These are phyloP conservation scores for Arctia plantaginis DNA, from an alignment of 2,888 invertebrate species.

Conservation along the genomic window DNA sequence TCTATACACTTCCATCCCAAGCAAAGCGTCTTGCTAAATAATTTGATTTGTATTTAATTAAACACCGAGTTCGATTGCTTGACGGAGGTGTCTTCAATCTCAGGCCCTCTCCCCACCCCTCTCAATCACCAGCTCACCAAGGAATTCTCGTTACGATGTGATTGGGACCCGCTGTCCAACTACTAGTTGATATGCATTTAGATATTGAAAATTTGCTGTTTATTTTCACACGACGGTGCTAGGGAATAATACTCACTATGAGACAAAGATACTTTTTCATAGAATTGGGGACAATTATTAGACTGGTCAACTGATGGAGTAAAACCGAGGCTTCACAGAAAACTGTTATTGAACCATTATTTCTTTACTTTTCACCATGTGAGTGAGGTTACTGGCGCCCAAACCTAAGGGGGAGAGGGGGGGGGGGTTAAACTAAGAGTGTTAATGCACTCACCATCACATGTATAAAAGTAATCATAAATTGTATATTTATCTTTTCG, in stretches of 20 bases:
- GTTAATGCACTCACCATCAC: too few relatives aligned
- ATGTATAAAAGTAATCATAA: too few relatives aligned
- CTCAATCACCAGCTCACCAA: constrained; percentile 24
- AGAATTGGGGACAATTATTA: too few relatives aligned
- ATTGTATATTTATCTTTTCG: background rate
- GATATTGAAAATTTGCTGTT: constrained; percentile 25
- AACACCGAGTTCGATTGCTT: constrained; percentile 74
- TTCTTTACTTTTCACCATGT: too few relatives aligned
- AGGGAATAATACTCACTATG: background rate
- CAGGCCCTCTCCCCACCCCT: constrained; percentile 31
- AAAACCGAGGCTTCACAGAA: too few relatives aligned
- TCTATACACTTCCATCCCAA: constrained; percentile 50
- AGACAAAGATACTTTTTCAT: too few relatives aligned
- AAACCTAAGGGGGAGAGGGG: too few relatives aligned
- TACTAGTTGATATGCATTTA: constrained; percentile 47
- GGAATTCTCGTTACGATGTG: constrained; percentile 62
- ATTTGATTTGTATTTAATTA: constrained; percentile 84
- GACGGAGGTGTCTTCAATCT: constrained; percentile 59
- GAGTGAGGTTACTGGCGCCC: too few relatives aligned
- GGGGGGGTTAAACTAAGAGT: too few relatives aligned
- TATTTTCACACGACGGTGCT: background rate
- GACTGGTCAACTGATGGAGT: too few relatives aligned
- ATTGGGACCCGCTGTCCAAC: constrained; percentile 51
- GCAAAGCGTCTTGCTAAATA: constrained; percentile 72
- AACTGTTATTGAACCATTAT: too few relatives aligned